These are phyloP conservation scores for Drepanosiphum platanoidis DNA, from an alignment of 2,888 invertebrate genomes.

Conservation along the genomic window DNA sequence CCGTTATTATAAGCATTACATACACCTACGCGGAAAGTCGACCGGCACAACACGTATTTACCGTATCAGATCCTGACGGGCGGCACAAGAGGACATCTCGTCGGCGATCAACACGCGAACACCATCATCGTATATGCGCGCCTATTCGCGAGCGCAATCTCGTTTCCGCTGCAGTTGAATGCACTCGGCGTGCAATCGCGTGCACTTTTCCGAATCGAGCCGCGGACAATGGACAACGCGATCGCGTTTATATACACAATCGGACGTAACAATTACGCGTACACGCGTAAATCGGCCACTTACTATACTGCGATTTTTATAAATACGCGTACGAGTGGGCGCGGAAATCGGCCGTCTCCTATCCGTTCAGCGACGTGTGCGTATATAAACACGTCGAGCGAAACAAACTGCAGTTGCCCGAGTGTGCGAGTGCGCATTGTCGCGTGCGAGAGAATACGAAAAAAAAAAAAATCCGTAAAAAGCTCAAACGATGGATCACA, in stretches of 20 bases:
- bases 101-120: too few species aligned
- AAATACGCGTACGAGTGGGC: neutral
- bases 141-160: neutral
- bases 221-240: constrained; percentile 9
- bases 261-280: neutral
- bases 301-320: neutral
- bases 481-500: neutral
- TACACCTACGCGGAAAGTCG: too few species aligned
- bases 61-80: too few species aligned
- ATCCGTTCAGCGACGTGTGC: neutral
- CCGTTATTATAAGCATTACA: too few species aligned
- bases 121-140: neutral
- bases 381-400: too few species aligned
- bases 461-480: too few species aligned
- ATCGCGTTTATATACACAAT: neutral
- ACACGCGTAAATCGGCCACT: neutral
- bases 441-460: neutral
- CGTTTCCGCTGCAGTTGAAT: neutral
- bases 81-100: too few species aligned
- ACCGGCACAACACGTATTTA: too few species aligned
- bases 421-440: neutral
- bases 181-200: constrained; percentile 7
- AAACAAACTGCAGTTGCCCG: neutral
- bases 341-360: neutral
- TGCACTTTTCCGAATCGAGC: constrained; percentile 7